phyloP scores from a whole-genome alignment of 2,888 invertebrate species.

The Calameuta filiformis region DNA sequence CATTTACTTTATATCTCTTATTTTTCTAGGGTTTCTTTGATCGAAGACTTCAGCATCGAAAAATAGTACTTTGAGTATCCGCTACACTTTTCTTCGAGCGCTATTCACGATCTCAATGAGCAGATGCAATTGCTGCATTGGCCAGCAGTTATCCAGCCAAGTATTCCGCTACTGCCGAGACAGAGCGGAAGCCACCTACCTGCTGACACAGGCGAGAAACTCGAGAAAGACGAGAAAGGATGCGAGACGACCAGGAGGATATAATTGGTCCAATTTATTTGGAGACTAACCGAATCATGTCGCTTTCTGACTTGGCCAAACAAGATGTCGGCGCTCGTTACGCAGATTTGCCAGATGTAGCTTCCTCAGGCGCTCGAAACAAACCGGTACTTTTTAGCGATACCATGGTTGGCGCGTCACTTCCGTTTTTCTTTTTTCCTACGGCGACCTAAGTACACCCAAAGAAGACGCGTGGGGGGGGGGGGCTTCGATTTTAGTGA shows the following conservation, averaged over 20 bases:
- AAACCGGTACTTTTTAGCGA: background rate
- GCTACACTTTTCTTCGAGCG: background rate
- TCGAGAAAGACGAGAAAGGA: no score
- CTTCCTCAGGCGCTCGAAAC: background rate
- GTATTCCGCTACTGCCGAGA: background rate
- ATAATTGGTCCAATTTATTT: slow-evolving; percentile 16
- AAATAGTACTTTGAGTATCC: no score
- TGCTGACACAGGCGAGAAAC: background rate
- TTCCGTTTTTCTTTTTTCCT: background rate
- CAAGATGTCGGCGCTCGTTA: background rate
- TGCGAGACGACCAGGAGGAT: background rate
- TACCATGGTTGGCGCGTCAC: background rate
- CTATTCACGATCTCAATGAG: slow-evolving; percentile 35
- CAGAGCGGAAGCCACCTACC: background rate
- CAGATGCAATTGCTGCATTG: slow-evolving; percentile 27
- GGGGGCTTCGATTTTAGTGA: background rate
- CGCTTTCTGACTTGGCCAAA: background rate
- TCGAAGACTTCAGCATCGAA: no score
- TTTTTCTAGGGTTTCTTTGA: no score
- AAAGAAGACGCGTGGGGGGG: background rate
- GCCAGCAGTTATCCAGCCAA: slow-evolving; percentile 2
- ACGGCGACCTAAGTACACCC: background rate
- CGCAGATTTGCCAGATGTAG: background rate
- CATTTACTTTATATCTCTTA: background rate
- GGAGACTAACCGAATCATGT: background rate